Conservation (phyloP, 2,888 invertebrate species). For the Ypsolopha scabrella region DNA sequence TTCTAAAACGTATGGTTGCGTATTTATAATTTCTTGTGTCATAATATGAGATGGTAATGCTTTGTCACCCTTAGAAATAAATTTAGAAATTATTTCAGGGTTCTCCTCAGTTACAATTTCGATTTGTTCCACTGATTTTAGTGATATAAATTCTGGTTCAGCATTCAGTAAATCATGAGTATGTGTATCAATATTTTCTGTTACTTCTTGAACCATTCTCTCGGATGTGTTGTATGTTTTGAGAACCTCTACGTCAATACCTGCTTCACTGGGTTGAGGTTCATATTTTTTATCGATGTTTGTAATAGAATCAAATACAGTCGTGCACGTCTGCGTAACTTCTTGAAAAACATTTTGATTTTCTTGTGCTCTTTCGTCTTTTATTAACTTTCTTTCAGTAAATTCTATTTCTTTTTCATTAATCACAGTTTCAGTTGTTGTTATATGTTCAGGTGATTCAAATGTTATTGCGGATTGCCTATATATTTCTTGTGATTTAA, state of each 20-base stretch:
- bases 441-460: constrained; percentile 37
- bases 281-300: constrained; percentile 5
- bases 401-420: constrained; percentile 29
- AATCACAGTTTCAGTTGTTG: constrained; percentile 24
- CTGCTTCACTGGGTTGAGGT: constrained; percentile 6
- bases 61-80: constrained; percentile 27
- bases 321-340: background rate
- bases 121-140: no score
- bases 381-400: constrained; percentile 17
- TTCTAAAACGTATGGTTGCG: constrained; percentile 34
- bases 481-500: constrained; percentile 11
- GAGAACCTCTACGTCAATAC: constrained; percentile 5
- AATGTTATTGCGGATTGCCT: constrained; percentile 20
- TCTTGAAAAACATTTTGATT: constrained; percentile 19
- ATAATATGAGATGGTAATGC: constrained; percentile 21
- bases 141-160: no score
- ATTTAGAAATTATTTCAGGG: constrained; percentile 14
- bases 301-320: constrained; percentile 5
- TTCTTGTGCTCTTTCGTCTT: constrained; percentile 22
- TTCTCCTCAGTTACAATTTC: constrained; percentile 21
- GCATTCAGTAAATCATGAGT: no score
- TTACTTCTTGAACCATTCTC: constrained; percentile 31
- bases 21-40: constrained; percentile 28
- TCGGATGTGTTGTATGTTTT: constrained; percentile 9
- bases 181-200: constrained; percentile 27